Conservation (phyloP, 2,888 invertebrate genomes). For the Ophion ellenae region DNA sequence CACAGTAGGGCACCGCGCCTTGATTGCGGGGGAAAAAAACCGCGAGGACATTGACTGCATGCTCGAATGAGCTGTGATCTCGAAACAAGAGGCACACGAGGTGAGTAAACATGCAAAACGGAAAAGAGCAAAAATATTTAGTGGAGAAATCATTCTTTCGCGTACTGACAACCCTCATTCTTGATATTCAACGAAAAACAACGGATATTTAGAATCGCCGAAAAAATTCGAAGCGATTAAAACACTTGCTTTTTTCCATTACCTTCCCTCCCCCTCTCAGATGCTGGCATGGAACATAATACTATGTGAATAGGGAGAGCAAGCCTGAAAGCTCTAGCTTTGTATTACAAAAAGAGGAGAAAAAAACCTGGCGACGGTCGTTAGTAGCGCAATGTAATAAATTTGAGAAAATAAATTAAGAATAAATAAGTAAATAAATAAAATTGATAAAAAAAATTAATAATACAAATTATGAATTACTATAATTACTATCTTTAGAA, state of each 20-base stretch:
- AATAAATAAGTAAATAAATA: slow-evolving; percentile 26
- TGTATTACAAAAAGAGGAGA: slow-evolving; percentile 35
- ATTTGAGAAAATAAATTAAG: slow-evolving; percentile 28
- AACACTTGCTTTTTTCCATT: slow-evolving; percentile 76
- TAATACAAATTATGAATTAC: background rate
- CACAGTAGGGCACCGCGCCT: background rate
- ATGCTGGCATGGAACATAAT: slow-evolving; percentile 87
- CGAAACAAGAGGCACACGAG: slow-evolving; percentile 34
- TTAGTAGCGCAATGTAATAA: slow-evolving; percentile 10
- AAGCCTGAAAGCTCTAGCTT: slow-evolving; percentile 70
- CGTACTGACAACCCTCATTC: slow-evolving; percentile 30
- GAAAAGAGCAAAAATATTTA: slow-evolving; percentile 40
- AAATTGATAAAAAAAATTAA: background rate
- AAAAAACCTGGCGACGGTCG: slow-evolving; percentile 30
- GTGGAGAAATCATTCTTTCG: slow-evolving; percentile 48
- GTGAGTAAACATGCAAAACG: slow-evolving; percentile 63
- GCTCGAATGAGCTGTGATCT: slow-evolving; percentile 38
- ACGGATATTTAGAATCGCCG: slow-evolving; percentile 4
- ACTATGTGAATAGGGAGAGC: slow-evolving; percentile 74
- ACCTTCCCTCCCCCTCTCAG: slow-evolving; percentile 87
- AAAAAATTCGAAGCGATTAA: slow-evolving; percentile 66
- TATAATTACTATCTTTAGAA: background rate
- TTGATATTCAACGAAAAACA: slow-evolving; percentile 11
- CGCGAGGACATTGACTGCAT: slow-evolving; percentile 30
- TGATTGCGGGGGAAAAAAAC: background rate